A percentile compares a stretch with the other conserved stretches of the same genome.
Evolutionary conservation across 2,888 invertebrate genomes (phyloP).

Genomic region (Camptogramma bilineatum): DNA sequence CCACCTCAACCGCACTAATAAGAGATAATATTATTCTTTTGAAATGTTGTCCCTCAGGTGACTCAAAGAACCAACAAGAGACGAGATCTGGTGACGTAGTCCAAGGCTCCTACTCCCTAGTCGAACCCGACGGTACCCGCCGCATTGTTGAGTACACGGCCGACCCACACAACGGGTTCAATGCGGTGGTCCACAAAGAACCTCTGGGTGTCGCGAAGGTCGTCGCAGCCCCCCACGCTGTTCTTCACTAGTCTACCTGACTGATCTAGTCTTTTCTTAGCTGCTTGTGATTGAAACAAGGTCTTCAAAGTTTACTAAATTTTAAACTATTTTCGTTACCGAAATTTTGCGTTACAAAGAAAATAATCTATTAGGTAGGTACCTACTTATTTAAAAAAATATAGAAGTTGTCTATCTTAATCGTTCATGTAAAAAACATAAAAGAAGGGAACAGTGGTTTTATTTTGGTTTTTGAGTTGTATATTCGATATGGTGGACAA

Average conservation of each 20-base stretch:
- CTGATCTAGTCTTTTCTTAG: conserved; percentile 39
- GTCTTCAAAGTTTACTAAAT: not conserved
- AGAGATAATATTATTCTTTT: too few relatives aligned
- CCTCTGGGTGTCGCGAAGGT: conserved; percentile 81
- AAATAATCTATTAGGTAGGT: too few relatives aligned
- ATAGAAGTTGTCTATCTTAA: too few relatives aligned
- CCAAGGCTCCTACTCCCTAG: conserved; percentile 87
- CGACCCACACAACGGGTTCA: conserved; percentile 88
- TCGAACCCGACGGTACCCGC: conserved; percentile 87
- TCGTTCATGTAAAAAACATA: too few relatives aligned
- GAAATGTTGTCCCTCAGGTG: conserved; percentile 55
- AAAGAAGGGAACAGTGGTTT: too few relatives aligned
- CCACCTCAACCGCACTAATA: too few relatives aligned
- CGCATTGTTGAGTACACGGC: conserved; percentile 88
- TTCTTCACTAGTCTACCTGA: conserved; percentile 64
- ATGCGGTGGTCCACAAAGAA: conserved; percentile 88
- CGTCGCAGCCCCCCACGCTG: conserved; percentile 65
- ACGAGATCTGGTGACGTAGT: conserved; percentile 87
- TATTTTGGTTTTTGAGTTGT: too few relatives aligned
- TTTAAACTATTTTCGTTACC: too few relatives aligned
- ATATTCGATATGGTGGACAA: too few relatives aligned
- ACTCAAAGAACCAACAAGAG: conserved; percentile 82
- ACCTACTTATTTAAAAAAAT: too few relatives aligned
- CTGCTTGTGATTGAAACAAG: not conserved
- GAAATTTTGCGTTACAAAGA: too few relatives aligned